phyloP scores from a whole-genome alignment of 1,140 invertebrate species.

The Tyrophagus putrescentiae region DNA sequence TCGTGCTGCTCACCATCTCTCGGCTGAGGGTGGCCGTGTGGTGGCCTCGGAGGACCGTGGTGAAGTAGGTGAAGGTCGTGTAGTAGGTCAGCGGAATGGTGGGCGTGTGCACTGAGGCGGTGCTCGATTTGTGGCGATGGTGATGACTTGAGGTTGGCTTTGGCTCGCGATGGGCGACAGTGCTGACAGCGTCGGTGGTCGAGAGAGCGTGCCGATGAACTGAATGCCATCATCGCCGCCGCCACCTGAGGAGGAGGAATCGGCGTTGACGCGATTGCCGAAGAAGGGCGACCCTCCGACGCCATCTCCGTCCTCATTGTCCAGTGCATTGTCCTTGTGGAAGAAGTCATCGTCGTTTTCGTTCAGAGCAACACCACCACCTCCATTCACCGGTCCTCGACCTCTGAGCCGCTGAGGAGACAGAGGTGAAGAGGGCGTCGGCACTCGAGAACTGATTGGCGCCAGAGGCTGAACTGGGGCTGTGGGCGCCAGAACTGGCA shows the following conservation, averaged over 20 bases:
- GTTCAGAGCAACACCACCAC: no score
- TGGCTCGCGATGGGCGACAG: neutral
- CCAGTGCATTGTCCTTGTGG: constrained; percentile 18
- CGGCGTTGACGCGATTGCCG: neutral
- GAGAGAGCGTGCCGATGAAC: constrained; percentile 3
- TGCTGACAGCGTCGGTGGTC: neutral
- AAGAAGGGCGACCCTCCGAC: neutral
- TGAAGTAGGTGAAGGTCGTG: constrained; percentile 27
- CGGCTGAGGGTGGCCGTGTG: constrained; percentile 20
- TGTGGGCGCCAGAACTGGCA: no score
- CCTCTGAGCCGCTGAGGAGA: constrained; percentile 1
- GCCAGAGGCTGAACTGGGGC: neutral
- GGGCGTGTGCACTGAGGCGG: constrained; percentile 10
- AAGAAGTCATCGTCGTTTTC: constrained; percentile 7
- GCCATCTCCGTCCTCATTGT: constrained; percentile 18
- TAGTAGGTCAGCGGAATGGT: constrained; percentile 22
- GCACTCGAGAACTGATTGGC: neutral
- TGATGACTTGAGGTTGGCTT: neutral
- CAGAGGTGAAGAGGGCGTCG: neutral
- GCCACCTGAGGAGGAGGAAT: neutral
- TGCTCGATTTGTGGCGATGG: neutral
- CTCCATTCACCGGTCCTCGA: constrained; percentile 12
- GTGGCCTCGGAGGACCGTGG: constrained; percentile 23
- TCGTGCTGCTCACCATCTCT: constrained; percentile 12
- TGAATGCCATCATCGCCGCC: constrained; percentile 3